phyloP scores from a whole-genome alignment of 2,888 invertebrate species.

The Sesia apiformis region DNA sequence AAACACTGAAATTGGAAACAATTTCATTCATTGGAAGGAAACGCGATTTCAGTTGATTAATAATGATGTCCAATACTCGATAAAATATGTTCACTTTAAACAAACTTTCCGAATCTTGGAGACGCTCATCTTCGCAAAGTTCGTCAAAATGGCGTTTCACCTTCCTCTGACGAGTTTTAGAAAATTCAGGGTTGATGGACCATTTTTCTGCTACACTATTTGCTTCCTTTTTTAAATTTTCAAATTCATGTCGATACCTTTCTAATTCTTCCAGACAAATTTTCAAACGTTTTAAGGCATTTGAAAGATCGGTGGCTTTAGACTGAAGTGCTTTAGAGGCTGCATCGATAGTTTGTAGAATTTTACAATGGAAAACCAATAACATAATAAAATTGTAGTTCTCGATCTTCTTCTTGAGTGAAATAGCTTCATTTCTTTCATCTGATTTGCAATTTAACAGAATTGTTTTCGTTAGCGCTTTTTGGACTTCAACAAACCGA shows the following conservation, averaged over 20 bases:
- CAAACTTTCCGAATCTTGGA: constrained; percentile 11
- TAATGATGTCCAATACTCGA: too few relatives aligned
- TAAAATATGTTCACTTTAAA: constrained; percentile 12
- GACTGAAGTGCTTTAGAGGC: constrained; percentile 14
- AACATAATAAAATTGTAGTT: constrained; percentile 13
- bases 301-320: constrained; percentile 1
- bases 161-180: constrained; percentile 6
- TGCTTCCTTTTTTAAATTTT: constrained; percentile 14
- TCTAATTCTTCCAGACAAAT: constrained; percentile 1
- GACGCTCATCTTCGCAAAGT: constrained; percentile 14
- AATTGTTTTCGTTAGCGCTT: neutral
- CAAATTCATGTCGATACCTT: constrained; percentile 13
- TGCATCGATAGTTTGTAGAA: constrained; percentile 8
- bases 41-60: too few relatives aligned
- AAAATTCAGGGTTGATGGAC: constrained; percentile 12
- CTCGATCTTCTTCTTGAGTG: constrained; percentile 13
- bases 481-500: neutral
- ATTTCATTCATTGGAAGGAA: too few relatives aligned
- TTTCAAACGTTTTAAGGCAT: neutral
- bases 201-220: constrained; percentile 14
- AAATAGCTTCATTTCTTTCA: constrained; percentile 14
- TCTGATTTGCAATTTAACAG: constrained; percentile 11
- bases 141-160: constrained; percentile 15
- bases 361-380: constrained; percentile 2
- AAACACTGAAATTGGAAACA: too few relatives aligned